phyloP scores from a whole-genome alignment of 1,140 invertebrate species.

The Pogonus chalceus region DNA sequence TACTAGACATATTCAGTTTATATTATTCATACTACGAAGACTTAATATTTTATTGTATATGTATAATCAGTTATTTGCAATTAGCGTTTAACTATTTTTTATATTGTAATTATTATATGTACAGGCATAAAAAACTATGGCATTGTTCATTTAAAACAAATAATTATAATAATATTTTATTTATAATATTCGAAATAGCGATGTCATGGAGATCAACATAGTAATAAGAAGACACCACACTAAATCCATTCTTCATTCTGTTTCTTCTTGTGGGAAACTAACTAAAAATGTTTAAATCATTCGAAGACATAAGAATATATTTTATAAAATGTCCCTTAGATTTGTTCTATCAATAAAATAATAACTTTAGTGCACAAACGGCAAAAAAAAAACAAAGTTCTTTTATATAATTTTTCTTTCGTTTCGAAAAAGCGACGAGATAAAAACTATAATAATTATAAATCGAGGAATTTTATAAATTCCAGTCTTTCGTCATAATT shows the following conservation, averaged over 20 bases:
- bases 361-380: background rate
- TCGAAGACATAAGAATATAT: background rate
- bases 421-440: too few species aligned
- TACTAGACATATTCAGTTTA: background rate
- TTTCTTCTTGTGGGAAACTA: background rate
- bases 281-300: background rate
- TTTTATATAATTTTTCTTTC: too few species aligned
- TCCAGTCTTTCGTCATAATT: too few species aligned
- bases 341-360: background rate
- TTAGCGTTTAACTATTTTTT: background rate
- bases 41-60: constrained; percentile 2
- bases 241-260: background rate
- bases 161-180: background rate
- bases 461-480: too few species aligned
- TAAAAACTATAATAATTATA: too few species aligned
- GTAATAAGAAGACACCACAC: background rate
- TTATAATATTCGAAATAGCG: too few species aligned
- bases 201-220: constrained; percentile 3
- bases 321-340: background rate
- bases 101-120: background rate
- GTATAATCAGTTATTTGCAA: background rate
- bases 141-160: background rate
- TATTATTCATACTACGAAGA: background rate
- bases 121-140: constrained; percentile 5
- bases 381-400: background rate